Base-by-base conservation (phyloP, 2,888 invertebrate genomes). In the Steromphala cineraria region DNA sequence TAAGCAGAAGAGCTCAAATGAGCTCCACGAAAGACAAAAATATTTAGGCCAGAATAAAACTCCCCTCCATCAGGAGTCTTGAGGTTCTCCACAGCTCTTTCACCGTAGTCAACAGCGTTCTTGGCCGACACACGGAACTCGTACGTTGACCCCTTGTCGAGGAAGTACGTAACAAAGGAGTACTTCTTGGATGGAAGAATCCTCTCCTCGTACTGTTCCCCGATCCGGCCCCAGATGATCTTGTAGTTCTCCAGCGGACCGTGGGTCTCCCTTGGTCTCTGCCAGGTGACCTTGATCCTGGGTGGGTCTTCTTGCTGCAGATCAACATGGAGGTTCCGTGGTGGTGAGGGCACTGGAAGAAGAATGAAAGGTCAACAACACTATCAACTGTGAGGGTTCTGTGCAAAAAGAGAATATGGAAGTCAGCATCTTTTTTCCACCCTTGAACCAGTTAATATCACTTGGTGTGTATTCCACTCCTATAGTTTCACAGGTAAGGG, bases 81-180 rank as follows among this genome's bases (percentile, higher is more conserved):
- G 94, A 98, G 96, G 90, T 96, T 96, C 92, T 97, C 97, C 0
- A 98, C 96, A 0, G 97, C 96, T 92, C 99, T 98, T 93, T 98
- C 98, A 8, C 99, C 99, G 89, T 96, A 96, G 79, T 99, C 99
- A 79, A 99, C 97, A 87, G 96, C 96, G 94, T 99, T 99, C 93
- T 96, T 96, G 7, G 98, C 99, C 15, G 98, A 96, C n/a, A 99
- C 96, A 85, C 98, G 95, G 93, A 99, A 98, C 94, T 99, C 99
- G 94, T 99, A 99, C 89, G 97, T 96, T 0, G 98, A 97, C 0
- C 98, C 98, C 85, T 97, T 95, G 94, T 98, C 98, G 24, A 86
- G 77, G 15, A 80, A 81, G 76, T 82, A 81, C 0, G 86, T 83
- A 24, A 83, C 78, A 71, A 81, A 84, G 46, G 82, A 83, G 71